phyloP scores from a whole-genome alignment of 2,113 vertebrate species.

The Muntiacus reevesi region DNA sequence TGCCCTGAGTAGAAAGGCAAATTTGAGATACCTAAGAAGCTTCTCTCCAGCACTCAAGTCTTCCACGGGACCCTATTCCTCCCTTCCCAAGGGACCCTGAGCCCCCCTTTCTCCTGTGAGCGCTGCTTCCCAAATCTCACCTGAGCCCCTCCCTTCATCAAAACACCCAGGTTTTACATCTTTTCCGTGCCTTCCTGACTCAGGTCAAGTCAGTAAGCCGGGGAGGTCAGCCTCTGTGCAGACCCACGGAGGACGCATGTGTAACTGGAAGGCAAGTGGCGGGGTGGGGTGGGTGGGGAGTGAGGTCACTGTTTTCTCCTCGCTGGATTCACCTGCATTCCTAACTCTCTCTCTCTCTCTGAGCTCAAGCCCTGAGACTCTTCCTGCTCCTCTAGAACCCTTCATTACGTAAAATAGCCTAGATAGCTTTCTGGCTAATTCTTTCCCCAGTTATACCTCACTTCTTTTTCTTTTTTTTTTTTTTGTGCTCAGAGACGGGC shows the following conservation, averaged over 20 bases:
- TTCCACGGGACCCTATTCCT: too few relatives aligned
- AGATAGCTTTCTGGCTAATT: neutral
- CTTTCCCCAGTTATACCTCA: neutral
- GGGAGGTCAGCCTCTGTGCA: too few relatives aligned
- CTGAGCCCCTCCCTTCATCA: neutral
- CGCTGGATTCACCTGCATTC: neutral
- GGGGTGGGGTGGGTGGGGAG: neutral
- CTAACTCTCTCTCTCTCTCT: too few relatives aligned
- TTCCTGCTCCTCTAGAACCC: too few relatives aligned
- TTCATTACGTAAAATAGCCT: too few relatives aligned
- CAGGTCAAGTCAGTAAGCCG: fast-evolving
- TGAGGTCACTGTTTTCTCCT: neutral
- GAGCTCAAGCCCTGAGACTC: neutral
- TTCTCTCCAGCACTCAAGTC: neutral
- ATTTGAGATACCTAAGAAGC: too few relatives aligned
- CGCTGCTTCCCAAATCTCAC: neutral
- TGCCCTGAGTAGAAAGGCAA: neutral
- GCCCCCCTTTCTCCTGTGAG: neutral
- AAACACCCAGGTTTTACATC: neutral
- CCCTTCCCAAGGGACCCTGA: neutral
- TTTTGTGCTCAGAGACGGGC: neutral
- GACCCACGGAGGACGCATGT: neutral
- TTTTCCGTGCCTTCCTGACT: neutral
- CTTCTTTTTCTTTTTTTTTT: too few relatives aligned
- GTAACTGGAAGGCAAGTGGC: too few relatives aligned